A percentile compares a stretch with the other conserved stretches of the same genome.
These are phyloP conservation scores for Vollenhovia emeryi DNA, from an alignment of 1,140 invertebrate genomes.

Conservation along the genomic window DNA sequence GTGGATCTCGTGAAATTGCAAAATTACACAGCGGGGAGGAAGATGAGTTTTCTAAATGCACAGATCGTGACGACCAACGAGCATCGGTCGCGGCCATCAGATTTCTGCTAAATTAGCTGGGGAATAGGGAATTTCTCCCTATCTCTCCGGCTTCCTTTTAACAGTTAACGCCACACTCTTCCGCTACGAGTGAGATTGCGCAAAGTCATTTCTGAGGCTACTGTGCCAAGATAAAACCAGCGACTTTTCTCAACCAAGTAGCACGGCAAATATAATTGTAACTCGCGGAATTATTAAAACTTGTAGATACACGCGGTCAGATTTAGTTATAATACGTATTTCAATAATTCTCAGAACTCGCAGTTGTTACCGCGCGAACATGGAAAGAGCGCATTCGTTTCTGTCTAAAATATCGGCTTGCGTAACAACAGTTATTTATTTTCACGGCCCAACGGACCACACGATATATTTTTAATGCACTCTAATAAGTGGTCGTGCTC, in stretches of 20 bases:
- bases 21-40: slow-evolving; percentile 55
- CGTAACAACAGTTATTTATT: slow-evolving; percentile 29
- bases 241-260: not conserved
- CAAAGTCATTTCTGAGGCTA: not conserved
- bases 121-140: slow-evolving; percentile 46
- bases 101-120: slow-evolving; percentile 62
- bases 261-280: not conserved
- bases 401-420: not conserved
- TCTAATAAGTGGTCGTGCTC: slow-evolving; percentile 22
- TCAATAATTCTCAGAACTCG: not conserved
- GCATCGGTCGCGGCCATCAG: slow-evolving; percentile 61
- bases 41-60: slow-evolving; percentile 62
- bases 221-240: not conserved
- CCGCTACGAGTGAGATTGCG: not conserved
- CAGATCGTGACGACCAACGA: slow-evolving; percentile 44
- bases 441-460: not conserved
- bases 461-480: slow-evolving; percentile 23
- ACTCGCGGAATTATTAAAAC: not conserved
- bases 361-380: not conserved
- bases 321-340: not conserved
- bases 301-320: not conserved
- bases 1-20: slow-evolving; percentile 56
- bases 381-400: not conserved
- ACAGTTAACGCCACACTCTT: slow-evolving; percentile 35
- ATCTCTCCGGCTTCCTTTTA: slow-evolving; percentile 41